Evolutionary conservation across 2,113 vertebrate genomes (phyloP), one percentile per base, ranked within the genome.

Genomic region (Crotalus tigris): DNA sequence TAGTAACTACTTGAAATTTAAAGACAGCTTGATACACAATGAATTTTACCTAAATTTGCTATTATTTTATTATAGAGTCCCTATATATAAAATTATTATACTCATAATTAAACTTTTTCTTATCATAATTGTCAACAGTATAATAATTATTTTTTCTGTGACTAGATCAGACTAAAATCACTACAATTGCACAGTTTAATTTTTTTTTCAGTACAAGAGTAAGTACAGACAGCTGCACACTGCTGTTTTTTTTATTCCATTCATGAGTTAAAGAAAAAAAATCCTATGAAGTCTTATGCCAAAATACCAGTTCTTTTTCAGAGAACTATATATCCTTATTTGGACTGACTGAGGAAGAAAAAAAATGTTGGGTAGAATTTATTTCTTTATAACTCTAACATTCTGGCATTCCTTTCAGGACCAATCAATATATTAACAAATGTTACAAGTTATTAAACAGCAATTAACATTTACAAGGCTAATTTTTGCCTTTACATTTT

Each of bases 381-480:
- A 88, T 26, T 59, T 51, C 53, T 64, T 91, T 93, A 49, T 87
- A 93, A 53, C 44, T 94, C 75, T 93, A 95, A 94, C 49, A 26
- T 90, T 92, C 29, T 89, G 57, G 44, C 53, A 91, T 92, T 94
- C 88, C 44, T 94, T 96, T 96, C 93, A 90, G 89, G 61, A 95
- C 93, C 95, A 95, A 94, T 90, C 91, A 93, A 58, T 95, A 39
- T 91, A 93, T 92, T 91, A 93, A 53, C 81, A 92, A 94, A 88
- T 24, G 53, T 55, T 94, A 90, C 21, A 93, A 95, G 64, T 93
- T 93, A 93, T 94, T 93, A 39, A 90, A 89, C 33, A 81, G 75
- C 94, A 95, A 93, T 95, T 93, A 95, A 91, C 85, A 93, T 55
- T 93, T 64, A 92, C 0, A 89, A 0, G 93, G 93, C 94, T 87